phyloP scores from a whole-genome alignment of 2,797 vertebrate species.

The Cyprinella venusta region DNA sequence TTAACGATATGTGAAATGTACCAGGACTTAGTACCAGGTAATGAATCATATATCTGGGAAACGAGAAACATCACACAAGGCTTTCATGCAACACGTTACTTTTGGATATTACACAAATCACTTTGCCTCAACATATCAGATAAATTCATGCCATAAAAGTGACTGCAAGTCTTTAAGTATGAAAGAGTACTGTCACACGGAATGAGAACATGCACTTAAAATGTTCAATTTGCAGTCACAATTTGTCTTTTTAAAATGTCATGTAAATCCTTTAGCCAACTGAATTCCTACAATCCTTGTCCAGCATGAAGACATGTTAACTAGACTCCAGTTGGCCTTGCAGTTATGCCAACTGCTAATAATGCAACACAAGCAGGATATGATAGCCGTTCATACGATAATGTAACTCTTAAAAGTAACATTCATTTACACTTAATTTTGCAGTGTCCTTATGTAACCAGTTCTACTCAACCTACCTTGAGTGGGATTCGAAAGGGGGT shows the following conservation, averaged over 20 bases:
- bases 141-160: constrained; percentile 35
- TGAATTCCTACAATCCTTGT: not conserved
- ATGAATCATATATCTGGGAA: constrained; percentile 49
- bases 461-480: no score
- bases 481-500: no score
- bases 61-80: constrained; percentile 25
- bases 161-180: no score
- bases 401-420: not conserved
- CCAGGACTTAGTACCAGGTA: constrained; percentile 57
- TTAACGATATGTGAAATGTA: constrained; percentile 65
- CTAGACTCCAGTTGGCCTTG: not conserved
- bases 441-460: no score
- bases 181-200: no score
- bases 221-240: no score
- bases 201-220: not conserved
- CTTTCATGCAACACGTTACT: constrained; percentile 26
- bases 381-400: not conserved
- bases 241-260: not conserved
- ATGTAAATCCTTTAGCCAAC: not conserved
- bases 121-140: constrained; percentile 35
- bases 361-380: constrained; percentile 9
- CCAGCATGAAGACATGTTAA: not conserved
- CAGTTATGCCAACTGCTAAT: not conserved
- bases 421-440: not conserved
- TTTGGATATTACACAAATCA: constrained; percentile 58